Evolutionary conservation across 1,140 invertebrate genomes (phyloP).

Genomic region (Brachystomella parvula): DNA sequence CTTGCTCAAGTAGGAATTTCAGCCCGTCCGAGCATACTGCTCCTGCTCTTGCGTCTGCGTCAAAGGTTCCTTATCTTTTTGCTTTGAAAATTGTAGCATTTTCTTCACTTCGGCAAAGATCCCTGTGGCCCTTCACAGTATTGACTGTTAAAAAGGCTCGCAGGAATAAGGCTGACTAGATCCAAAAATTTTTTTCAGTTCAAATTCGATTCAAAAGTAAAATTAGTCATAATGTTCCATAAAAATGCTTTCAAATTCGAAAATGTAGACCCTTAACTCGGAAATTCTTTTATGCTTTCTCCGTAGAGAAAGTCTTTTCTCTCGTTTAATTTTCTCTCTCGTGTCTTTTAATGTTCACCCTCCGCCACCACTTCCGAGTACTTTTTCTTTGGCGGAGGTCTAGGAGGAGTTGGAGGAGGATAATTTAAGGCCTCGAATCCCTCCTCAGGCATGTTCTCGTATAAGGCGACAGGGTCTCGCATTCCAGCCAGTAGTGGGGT

Average conservation of each 20-base stretch:
- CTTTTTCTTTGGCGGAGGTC: background rate
- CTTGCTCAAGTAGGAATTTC: too few species aligned
- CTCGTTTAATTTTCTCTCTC: background rate
- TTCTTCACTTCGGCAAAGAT: constrained; percentile 17
- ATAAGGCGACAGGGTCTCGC: too few species aligned
- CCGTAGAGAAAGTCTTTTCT: background rate
- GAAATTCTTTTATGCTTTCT: background rate
- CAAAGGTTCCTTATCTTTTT: too few species aligned
- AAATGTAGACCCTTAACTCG: background rate
- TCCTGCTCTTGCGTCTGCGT: too few species aligned
- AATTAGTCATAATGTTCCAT: too few species aligned
- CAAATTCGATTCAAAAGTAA: too few species aligned
- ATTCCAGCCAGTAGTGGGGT: background rate
- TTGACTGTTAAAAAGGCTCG: too few species aligned
- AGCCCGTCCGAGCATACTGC: too few species aligned
- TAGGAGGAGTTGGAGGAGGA: background rate
- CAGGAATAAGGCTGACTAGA: too few species aligned
- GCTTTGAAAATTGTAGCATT: constrained; percentile 18
- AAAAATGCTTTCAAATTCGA: background rate
- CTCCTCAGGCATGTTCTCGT: background rate
- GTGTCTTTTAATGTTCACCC: background rate
- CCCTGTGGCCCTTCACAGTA: constrained; percentile 12
- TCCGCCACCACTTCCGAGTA: background rate
- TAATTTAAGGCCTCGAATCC: background rate
- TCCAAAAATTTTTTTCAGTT: too few species aligned